A percentile compares a stretch with the other conserved stretches of the same genome.
Conservation (phyloP, 2,797 vertebrate genomes). For the Todus mexicanus region DNA sequence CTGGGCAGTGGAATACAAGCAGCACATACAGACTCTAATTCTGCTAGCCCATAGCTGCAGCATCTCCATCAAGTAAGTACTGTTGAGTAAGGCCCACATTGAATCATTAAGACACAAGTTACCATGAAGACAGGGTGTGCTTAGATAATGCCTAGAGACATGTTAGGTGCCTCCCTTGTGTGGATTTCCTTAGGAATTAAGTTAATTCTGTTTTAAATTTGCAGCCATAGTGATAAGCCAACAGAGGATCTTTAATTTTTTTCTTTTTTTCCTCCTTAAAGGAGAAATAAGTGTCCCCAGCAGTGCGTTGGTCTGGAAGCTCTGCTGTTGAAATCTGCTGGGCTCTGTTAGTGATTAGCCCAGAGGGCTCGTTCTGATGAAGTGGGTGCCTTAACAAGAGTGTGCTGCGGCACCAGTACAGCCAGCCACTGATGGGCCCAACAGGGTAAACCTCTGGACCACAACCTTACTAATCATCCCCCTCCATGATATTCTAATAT, state of each 20-base stretch:
- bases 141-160: background rate
- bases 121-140: background rate
- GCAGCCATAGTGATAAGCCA: background rate
- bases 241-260: background rate
- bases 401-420: too few relatives aligned
- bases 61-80: background rate
- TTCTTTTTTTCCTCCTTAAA: background rate
- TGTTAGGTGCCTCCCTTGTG: background rate
- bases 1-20: background rate
- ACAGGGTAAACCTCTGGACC: background rate
- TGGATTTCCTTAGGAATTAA: background rate
- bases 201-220: background rate
- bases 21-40: background rate
- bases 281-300: background rate
- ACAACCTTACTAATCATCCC: background rate
- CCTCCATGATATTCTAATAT: accelerated
- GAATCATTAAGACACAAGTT: background rate
- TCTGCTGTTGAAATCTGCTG: background rate
- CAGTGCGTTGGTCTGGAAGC: background rate
- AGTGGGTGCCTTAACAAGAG: background rate
- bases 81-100: background rate
- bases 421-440: background rate
- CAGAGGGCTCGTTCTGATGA: background rate
- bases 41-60: background rate
- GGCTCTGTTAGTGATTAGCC: background rate